Evolutionary conservation across 1,140 invertebrate species (phyloP).

Genomic region (Muscidifurax raptorellus): DNA sequence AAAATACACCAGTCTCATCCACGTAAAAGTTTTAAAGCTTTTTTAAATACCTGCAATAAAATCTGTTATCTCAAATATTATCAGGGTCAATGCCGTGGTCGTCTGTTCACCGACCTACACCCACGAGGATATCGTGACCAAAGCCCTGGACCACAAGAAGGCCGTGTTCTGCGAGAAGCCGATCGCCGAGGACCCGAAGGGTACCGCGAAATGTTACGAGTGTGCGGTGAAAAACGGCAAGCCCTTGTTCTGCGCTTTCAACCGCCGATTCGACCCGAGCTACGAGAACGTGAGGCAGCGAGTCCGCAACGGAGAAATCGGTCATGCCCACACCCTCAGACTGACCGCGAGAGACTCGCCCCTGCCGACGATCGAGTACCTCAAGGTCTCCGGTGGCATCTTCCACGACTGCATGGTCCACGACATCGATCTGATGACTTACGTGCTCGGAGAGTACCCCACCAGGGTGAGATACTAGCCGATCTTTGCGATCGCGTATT

Average conservation of each 20-base stretch:
- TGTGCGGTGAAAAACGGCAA: slow-evolving; percentile 76
- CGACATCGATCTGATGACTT: slow-evolving; percentile 81
- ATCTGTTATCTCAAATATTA: not conserved
- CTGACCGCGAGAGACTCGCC: slow-evolving; percentile 80
- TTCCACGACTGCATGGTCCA: slow-evolving; percentile 85
- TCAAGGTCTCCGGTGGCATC: slow-evolving; percentile 82
- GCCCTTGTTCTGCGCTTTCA: slow-evolving; percentile 81
- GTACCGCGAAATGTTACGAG: slow-evolving; percentile 78
- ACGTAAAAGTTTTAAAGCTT: too few species aligned
- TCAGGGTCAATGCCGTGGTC: slow-evolving; percentile 77
- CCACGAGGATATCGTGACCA: slow-evolving; percentile 79
- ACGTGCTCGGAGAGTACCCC: slow-evolving; percentile 80
- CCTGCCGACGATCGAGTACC: slow-evolving; percentile 78
- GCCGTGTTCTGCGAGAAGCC: slow-evolving; percentile 86
- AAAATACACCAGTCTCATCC: too few species aligned
- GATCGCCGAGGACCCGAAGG: slow-evolving; percentile 77
- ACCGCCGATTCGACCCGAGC: slow-evolving; percentile 82
- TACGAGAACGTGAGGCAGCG: slow-evolving; percentile 75
- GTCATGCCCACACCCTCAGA: slow-evolving; percentile 80
- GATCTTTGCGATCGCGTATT: not conserved
- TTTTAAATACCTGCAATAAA: too few species aligned
- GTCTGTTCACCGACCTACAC: slow-evolving; percentile 79
- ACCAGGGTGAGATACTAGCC: slow-evolving; percentile 62
- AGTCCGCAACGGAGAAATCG: slow-evolving; percentile 78
- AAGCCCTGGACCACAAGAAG: slow-evolving; percentile 78